Conservation (phyloP, 2,797 vertebrate genomes). For the Lophura swinhoii region DNA sequence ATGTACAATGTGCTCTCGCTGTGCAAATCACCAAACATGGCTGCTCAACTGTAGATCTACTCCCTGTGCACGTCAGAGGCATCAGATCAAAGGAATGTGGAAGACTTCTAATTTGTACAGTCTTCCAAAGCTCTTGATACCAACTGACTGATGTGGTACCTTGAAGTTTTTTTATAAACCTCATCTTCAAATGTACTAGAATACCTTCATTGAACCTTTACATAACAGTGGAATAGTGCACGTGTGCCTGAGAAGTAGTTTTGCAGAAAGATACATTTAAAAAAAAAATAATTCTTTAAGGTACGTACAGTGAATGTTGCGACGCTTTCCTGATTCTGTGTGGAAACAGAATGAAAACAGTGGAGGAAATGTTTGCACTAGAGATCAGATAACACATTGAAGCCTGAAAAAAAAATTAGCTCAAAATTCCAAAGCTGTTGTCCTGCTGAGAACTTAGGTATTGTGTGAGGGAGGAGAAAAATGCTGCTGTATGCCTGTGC, state of each 20-base stretch:
- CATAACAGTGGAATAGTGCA: neutral
- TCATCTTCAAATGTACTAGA: neutral
- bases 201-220: neutral
- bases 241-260: neutral
- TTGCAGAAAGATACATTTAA: neutral
- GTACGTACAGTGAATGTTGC: neutral
- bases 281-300: neutral
- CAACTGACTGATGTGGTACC: neutral
- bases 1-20: neutral
- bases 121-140: neutral
- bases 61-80: neutral
- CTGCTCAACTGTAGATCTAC: neutral
- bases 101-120: neutral
- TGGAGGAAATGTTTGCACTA: neutral
- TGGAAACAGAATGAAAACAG: neutral
- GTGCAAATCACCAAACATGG: neutral
- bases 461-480: neutral
- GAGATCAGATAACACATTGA: neutral
- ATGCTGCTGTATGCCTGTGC: neutral
- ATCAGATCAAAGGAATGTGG: neutral
- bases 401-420: neutral
- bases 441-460: neutral
- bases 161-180: neutral
- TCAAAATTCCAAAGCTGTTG: neutral
- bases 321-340: neutral